Evolutionary conservation across 2,113 vertebrate species (phyloP).

Genomic region (Mola mola): DNA sequence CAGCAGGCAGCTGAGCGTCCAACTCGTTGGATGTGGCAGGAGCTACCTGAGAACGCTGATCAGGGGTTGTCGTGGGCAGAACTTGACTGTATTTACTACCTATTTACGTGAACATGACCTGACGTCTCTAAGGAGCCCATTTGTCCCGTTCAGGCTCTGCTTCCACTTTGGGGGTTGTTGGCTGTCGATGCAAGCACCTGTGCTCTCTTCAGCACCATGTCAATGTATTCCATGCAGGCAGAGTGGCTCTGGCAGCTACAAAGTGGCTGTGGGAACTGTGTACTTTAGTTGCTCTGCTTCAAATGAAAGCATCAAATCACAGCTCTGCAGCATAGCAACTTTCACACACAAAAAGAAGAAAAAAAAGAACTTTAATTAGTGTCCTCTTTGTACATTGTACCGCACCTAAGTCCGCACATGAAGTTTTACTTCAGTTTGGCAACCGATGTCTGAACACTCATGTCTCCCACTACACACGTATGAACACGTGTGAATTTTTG

Average conservation of each 20-base stretch:
- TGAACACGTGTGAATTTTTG: constrained; percentile 16
- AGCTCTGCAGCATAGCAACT: constrained; percentile 65
- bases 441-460: constrained; percentile 25
- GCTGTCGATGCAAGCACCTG: constrained; percentile 45
- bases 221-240: constrained; percentile 56
- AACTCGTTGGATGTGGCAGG: constrained; percentile 41
- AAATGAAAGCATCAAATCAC: constrained; percentile 72
- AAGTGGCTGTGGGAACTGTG: constrained; percentile 74
- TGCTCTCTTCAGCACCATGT: constrained; percentile 70
- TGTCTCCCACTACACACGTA: constrained; percentile 29
- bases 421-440: constrained; percentile 54
- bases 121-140: constrained; percentile 52
- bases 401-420: constrained; percentile 12
- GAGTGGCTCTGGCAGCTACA: constrained; percentile 71
- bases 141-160: constrained; percentile 53
- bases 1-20: constrained; percentile 51
- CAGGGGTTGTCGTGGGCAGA: constrained; percentile 46
- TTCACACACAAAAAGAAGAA: constrained; percentile 57
- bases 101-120: constrained; percentile 48
- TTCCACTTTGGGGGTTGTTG: constrained; percentile 62
- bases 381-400: constrained; percentile 54
- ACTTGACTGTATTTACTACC: constrained; percentile 44
- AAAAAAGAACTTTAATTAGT: constrained; percentile 61
- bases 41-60: constrained; percentile 50
- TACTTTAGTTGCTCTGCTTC: constrained; percentile 67